Evolutionary conservation across 2,113 vertebrate genomes (phyloP), one percentile per base, ranked within the genome.

Genomic region (Atherinomorus stipes): DNA sequence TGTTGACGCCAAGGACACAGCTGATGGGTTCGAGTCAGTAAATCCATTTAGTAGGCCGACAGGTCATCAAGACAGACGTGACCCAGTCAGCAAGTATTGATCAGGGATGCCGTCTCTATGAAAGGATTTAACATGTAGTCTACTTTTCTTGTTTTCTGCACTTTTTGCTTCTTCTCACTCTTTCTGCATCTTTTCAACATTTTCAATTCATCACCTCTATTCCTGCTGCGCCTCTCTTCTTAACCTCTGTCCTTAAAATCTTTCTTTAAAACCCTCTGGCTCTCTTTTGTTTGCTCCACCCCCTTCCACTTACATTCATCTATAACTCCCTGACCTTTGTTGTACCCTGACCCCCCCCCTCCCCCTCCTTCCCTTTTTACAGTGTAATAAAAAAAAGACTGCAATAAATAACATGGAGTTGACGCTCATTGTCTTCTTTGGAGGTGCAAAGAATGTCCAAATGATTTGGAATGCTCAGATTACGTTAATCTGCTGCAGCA

Each of bases 21-120:
- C 88, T 86, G 88, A 87, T 85, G 78, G 52, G 70, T 74, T 70
- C 42, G 56, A n/a, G 64, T 80, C 74, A 44, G 76, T 76, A 85
- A 80, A 87, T 87, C 74, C 77, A 89, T 82, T 86, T 73, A 77
- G 67, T 54, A 80, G 77, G 71, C 64, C 51, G 60, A 51, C 65
- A 61, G 54, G 85, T 83, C 67, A 78, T 84, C 80, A 74, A 84
- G 61, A 77, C 65, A 64, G 71, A 25, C 19, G 15, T 52, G 78
- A 74, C 85, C 63, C 52, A 49, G 64, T 88, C 85, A 76, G 73
- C 78, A 79, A 58, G 50, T 79, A 85, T 88, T 28, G 64, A 88
- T 86, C 72, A 25, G 6, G 19, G 44, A 58, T 45, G 63, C 8
- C 22, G 34, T 73, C 34, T 61, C 40, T 44, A 25, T 59, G 21